These are phyloP conservation scores for Pipistrellus nathusii DNA, from an alignment of 2,797 vertebrate species.

Conservation along the genomic window DNA sequence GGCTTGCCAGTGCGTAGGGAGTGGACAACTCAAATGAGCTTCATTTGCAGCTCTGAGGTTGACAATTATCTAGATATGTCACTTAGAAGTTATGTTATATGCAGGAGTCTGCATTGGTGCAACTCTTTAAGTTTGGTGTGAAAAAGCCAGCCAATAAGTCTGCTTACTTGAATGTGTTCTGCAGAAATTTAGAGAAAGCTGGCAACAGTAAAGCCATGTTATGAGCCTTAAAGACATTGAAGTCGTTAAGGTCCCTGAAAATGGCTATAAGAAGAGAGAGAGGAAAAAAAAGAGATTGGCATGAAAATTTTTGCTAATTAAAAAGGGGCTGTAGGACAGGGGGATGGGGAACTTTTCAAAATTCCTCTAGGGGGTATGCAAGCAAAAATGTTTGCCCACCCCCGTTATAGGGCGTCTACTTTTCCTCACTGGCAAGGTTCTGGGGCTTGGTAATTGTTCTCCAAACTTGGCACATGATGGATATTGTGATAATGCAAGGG, in stretches of 20 bases:
- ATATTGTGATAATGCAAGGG: fast-evolving
- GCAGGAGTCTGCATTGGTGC: neutral
- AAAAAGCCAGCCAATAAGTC: neutral
- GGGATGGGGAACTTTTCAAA: neutral
- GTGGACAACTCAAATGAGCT: neutral
- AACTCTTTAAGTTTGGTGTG: neutral
- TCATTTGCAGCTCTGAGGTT: neutral
- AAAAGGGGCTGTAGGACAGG: neutral
- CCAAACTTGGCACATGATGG: fast-evolving
- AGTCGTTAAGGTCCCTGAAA: no score
- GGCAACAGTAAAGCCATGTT: no score
- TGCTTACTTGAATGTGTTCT: no score
- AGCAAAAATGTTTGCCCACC: fast-evolving
- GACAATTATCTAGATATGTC: fast-evolving
- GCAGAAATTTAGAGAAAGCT: no score
- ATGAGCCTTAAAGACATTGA: no score
- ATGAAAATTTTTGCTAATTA: neutral
- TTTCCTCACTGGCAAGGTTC: neutral
- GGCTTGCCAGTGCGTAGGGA: neutral
- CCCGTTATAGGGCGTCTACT: fast-evolving
- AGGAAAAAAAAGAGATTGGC: neutral
- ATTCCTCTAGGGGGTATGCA: neutral
- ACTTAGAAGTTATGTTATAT: fast-evolving
- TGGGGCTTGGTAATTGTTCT: neutral
- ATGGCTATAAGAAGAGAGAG: no score